Evolutionary conservation across 2,888 invertebrate species (phyloP), one percentile per base, ranked within the genome.

Genomic region (Apeira syringaria): DNA sequence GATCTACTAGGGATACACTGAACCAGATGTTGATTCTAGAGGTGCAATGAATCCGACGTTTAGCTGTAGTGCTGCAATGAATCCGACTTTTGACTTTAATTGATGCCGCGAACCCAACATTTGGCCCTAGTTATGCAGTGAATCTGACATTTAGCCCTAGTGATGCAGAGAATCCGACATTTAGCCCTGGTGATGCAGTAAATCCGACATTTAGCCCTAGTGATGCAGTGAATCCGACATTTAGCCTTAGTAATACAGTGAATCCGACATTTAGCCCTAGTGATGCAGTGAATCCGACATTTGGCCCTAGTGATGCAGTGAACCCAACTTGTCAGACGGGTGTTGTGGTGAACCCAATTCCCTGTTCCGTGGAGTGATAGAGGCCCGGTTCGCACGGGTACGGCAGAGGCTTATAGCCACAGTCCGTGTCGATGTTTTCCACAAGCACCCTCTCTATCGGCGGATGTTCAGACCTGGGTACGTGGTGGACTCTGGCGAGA

Each of bases 391-490:
- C 35, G 11, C 4, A 25, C 4, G 9, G 11, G 15, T 37, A 29
- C 0, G 37, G 9, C 6, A 25, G 3, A 2, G 33, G 24, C 3
- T 12, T 12, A 12, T 33, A 33, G 1, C 6, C 3, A 0, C 17
- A 17, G 7, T 58, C 73, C 29, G 64, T 1, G 59, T 64, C 0
- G 70, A 72, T 1, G 22, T 38, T 29, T 5, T 30, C 13, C 0
- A 34, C 2, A 3, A 32, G 42, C 24, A 62, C 37, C 33, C 50
- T 50, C 28, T 59, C 56, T 5, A 74, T 61, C 32, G 48, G 33
- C 0, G 63, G 62, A 56, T 71, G 73, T 9, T 61, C 39, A 1
- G 44, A 37, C 7, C 58, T 28, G 6, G 59, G 35, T 7, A 72
- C 39, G 2, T 53, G 57, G 28, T 71, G 72, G 2, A 47, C 50